phyloP scores from a whole-genome alignment of 2,113 vertebrate species.

The Procavia capensis region DNA sequence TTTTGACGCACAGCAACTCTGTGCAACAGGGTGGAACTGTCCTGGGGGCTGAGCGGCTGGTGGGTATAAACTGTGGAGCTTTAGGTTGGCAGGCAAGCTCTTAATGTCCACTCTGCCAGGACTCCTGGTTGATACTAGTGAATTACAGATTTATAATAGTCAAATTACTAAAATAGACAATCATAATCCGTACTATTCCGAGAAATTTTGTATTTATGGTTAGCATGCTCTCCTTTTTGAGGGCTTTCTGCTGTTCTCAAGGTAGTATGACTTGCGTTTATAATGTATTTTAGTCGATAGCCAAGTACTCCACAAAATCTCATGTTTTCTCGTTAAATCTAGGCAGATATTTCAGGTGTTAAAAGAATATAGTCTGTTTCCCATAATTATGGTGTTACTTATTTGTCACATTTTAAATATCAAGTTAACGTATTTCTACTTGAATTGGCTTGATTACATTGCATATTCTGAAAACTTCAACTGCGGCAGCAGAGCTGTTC shows the following conservation, averaged over 20 bases:
- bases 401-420: slow-evolving; percentile 59
- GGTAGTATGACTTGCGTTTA: slow-evolving; percentile 30
- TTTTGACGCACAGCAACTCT: no score
- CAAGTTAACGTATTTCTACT: slow-evolving; percentile 49
- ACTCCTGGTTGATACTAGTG: not conserved
- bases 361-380: slow-evolving; percentile 10
- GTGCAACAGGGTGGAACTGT: no score
- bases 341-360: not conserved
- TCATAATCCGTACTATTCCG: not conserved
- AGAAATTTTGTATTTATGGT: not conserved
- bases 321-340: not conserved
- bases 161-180: not conserved
- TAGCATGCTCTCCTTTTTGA: slow-evolving; percentile 28
- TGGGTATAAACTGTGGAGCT: no score
- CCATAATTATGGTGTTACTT: not conserved
- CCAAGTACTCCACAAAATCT: not conserved
- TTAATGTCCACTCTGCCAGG: no score
- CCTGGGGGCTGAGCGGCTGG: no score
- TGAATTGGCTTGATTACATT: slow-evolving; percentile 74
- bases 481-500: slow-evolving; percentile 60
- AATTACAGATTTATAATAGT: slow-evolving; percentile 42
- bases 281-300: slow-evolving; percentile 3
- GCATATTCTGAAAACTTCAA: slow-evolving; percentile 62
- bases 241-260: not conserved
- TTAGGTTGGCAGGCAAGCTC: no score